Percentiles rank a stretch among this genome's conserved stretches.
Evolutionary conservation across 2,113 vertebrate species (phyloP).

Genomic region (Mungos mungo): DNA sequence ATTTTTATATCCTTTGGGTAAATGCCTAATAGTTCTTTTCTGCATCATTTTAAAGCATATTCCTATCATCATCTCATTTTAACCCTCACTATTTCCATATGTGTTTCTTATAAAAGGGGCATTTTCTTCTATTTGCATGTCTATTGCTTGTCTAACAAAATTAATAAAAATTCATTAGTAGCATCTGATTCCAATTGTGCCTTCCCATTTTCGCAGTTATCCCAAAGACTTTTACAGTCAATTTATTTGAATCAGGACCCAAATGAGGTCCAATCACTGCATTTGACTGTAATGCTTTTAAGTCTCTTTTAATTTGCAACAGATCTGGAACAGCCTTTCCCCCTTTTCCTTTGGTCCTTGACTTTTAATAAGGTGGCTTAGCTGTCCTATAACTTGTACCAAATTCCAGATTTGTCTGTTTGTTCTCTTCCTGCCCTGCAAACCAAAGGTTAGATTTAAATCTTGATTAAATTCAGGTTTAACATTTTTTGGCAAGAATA

Average conservation of each 20-base stretch:
- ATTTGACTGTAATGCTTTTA: not conserved
- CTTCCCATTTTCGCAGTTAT: not conserved
- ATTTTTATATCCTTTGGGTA: too few species aligned
- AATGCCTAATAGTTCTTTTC: not conserved
- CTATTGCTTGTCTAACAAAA: not conserved
- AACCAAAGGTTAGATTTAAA: not conserved
- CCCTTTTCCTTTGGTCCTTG: not conserved
- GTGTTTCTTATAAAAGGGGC: not conserved
- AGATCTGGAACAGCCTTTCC: accelerated
- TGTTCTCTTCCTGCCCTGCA: not conserved
- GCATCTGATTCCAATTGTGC: not conserved
- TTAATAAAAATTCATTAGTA: not conserved
- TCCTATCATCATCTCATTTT: not conserved
- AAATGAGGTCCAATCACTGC: not conserved
- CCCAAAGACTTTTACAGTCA: not conserved
- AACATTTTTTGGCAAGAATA: not conserved
- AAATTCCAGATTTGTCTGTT: not conserved
- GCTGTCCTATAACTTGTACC: not conserved
- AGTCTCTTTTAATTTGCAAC: not conserved
- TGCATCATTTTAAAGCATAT: slow-evolving; percentile 1
- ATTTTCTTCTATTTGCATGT: not conserved
- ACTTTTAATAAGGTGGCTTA: not conserved
- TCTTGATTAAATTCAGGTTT: not conserved
- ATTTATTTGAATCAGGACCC: not conserved
- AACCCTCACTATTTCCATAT: not conserved